Evolutionary conservation across 2,797 vertebrate genomes (phyloP), one percentile per base, ranked within the genome.

Genomic region (Sebastes paucispinis): DNA sequence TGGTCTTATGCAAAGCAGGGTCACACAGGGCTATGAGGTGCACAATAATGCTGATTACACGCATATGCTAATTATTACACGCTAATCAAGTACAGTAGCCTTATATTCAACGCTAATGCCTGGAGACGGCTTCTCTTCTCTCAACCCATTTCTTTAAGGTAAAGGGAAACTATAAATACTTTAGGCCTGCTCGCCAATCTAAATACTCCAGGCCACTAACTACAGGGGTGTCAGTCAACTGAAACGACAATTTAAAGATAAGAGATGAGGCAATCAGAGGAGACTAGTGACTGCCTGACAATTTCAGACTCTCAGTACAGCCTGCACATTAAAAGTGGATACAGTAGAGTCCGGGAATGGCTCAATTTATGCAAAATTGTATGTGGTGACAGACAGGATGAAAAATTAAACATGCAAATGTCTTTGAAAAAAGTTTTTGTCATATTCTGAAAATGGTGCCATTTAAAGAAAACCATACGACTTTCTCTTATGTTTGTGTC

Each of bases 11-110:
- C 95, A 96, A 96, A 96, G 88, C 89, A 94, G 94, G 96, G 96
- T 96, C 95, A 96, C 86, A 75, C 69, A 81, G 88, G 94, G 92
- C 93, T 94, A 94, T 83, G 93, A 92, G 93, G 87, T 90, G 92
- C 95, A 96, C 96, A 96, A 96, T 96, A 95, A 96, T 95, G 91
- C 95, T 96, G 96, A 96, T 96, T 96, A 96, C 96, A 96, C 95
- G 94, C 95, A 93, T 96, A 96, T 96, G 96, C 95, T 96, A 96
- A 96, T 96, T 96, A 96, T 95, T 93, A 96, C 94, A 95, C 93
- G 92, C 95, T 96, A 94, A 96, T 96, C 96, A 96, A 95, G 94
- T 96, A 96, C 95, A 96, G 95, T 96, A 96, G 94, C 92, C 94
- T 93, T 94, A 94, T 93, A 94, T 93, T 95, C 90, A 85, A 86